Evolutionary conservation across 2,888 invertebrate genomes (phyloP).

Genomic region (Megastigmus dorsalis): DNA sequence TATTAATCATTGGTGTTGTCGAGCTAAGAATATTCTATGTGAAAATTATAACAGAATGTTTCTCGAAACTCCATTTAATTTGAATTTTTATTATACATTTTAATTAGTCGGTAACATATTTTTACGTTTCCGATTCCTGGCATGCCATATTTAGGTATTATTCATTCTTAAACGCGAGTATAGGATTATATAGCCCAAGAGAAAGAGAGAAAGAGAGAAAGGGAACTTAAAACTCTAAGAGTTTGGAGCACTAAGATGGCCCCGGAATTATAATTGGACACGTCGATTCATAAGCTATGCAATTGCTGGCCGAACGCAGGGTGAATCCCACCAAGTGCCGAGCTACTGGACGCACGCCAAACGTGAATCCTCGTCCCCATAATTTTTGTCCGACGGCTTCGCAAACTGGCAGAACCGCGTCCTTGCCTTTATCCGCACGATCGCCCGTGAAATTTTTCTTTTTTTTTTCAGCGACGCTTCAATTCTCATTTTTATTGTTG

Average conservation of each 20-base stretch:
- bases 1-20: no score
- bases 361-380: conserved; percentile 48
- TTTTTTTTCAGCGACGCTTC: conserved; percentile 7
- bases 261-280: conserved; percentile 53
- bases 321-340: neutral
- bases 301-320: conserved; percentile 33
- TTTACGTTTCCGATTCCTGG: neutral
- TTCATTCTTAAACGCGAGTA: no score
- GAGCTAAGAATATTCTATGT: no score
- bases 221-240: neutral
- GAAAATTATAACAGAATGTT: no score
- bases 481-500: neutral
- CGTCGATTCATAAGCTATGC: conserved; percentile 52
- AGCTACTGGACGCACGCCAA: conserved; percentile 41
- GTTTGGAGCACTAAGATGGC: conserved; percentile 6
- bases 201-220: neutral
- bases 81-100: no score
- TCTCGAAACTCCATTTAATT: no score
- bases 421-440: conserved; percentile 22
- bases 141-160: no score
- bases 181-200: no score
- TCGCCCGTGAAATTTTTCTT: conserved; percentile 45
- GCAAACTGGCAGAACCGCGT: neutral
- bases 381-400: conserved; percentile 24
- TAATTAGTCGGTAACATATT: no score